A percentile compares a stretch with the other conserved stretches of the same genome.
These are phyloP conservation scores for fruit fly (Drosophila melanogaster) DNA, from an alignment of 1,140 invertebrate species.

Conservation along the genomic window DNA sequence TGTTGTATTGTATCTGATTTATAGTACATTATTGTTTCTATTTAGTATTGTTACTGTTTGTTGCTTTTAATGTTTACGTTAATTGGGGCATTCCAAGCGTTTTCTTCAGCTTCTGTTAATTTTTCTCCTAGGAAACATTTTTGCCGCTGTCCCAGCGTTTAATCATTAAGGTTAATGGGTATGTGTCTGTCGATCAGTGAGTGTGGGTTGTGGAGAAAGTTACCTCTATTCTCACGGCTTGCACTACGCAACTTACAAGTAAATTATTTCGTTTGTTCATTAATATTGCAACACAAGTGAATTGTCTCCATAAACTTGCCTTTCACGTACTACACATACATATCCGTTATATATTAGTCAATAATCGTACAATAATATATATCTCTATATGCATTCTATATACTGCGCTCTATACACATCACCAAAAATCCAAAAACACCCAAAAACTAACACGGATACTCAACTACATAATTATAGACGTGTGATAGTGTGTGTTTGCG, in stretches of 20 bases:
- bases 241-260: constrained; percentile 69
- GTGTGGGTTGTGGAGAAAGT: constrained; percentile 9
- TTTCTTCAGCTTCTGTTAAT: constrained; percentile 33
- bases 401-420: constrained; percentile 75
- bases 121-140: constrained; percentile 63
- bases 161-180: constrained; percentile 24
- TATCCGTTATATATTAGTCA: constrained; percentile 70
- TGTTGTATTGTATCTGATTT: constrained; percentile 80
- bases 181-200: constrained; percentile 24
- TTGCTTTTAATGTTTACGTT: constrained; percentile 52
- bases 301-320: constrained; percentile 64
- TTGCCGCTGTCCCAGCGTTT: constrained; percentile 52
- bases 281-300: constrained; percentile 76
- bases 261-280: constrained; percentile 30
- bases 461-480: constrained; percentile 71
- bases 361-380: constrained; percentile 74
- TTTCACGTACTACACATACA: constrained; percentile 64
- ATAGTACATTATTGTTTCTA: constrained; percentile 83
- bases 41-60: constrained; percentile 79
- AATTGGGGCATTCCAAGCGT: constrained; percentile 66
- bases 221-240: constrained; percentile 40
- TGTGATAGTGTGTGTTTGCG: constrained; percentile 28
- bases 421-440: constrained; percentile 74
- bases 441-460: constrained; percentile 79
- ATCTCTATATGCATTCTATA: constrained; percentile 56